A percentile compares a stretch with the other conserved stretches of the same genome.
phyloP scores from a whole-genome alignment of 2,797 vertebrate species.

The Oophaga sylvatica region DNA sequence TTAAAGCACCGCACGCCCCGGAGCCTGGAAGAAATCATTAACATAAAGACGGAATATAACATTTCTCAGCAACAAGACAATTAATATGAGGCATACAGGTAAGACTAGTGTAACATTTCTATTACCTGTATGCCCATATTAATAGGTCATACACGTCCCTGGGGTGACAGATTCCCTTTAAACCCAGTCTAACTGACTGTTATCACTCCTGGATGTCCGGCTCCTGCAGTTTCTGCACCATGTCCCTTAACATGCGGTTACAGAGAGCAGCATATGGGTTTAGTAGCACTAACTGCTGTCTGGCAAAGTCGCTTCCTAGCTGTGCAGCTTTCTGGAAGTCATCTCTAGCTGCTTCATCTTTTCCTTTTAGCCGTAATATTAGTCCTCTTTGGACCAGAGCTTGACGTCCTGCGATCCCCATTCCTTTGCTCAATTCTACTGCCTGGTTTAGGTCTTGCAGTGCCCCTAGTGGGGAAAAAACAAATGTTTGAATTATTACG shows the following conservation, averaged over 20 bases:
- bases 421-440: constrained; percentile 78
- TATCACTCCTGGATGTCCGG: constrained; percentile 61
- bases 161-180: too few species aligned
- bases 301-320: constrained; percentile 87
- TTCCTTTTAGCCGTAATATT: constrained; percentile 76
- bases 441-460: constrained; percentile 84
- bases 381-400: constrained; percentile 91
- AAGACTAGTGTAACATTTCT: too few species aligned
- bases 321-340: constrained; percentile 83
- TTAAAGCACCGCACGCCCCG: too few species aligned
- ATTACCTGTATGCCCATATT: too few species aligned
- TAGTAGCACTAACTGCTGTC: constrained; percentile 82
- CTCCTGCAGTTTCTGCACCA: constrained; percentile 82
- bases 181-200: background rate
- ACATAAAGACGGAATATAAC: too few species aligned
- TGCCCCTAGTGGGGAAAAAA: constrained; percentile 75
- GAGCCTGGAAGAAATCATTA: too few species aligned
- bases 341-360: constrained; percentile 77
- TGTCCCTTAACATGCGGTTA: constrained; percentile 90
- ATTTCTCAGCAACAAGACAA: too few species aligned
- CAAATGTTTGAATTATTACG: background rate
- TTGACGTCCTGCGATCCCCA: constrained; percentile 81
- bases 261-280: constrained; percentile 96
- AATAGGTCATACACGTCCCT: too few species aligned
- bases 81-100: too few species aligned